A percentile compares a stretch with the other conserved stretches of the same genome.
Conservation (phyloP, 2,888 invertebrate species). For the Spodoptera picta region DNA sequence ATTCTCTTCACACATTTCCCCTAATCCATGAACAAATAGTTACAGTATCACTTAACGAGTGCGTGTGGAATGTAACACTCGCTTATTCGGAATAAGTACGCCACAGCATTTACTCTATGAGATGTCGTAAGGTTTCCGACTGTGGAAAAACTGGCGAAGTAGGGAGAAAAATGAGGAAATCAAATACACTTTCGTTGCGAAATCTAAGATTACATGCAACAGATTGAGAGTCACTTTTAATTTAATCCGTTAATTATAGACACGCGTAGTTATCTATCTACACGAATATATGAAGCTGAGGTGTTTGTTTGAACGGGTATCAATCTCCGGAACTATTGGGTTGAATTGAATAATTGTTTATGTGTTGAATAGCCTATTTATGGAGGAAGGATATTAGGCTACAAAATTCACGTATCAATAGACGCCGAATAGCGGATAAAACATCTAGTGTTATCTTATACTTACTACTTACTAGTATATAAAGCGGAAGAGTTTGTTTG, state of each 20-base stretch:
- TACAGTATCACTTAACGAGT: constrained; percentile 37
- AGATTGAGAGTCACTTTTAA: constrained; percentile 34
- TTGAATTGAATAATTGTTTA: too few species aligned
- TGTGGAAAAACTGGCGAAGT: constrained; percentile 53
- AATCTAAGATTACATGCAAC: constrained; percentile 19
- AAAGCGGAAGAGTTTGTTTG: too few species aligned
- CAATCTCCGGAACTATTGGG: too few species aligned
- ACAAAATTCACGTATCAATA: too few species aligned
- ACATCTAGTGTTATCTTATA: too few species aligned
- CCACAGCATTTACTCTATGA: constrained; percentile 33
- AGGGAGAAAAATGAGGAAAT: constrained; percentile 61
- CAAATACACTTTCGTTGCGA: constrained; percentile 61
- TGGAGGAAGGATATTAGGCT: too few species aligned
- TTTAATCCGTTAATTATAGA: constrained; percentile 30
- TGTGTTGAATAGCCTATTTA: too few species aligned
- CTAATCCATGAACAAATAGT: constrained; percentile 46
- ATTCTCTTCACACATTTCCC: constrained; percentile 46
- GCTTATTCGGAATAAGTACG: constrained; percentile 47
- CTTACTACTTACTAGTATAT: too few species aligned
- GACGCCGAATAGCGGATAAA: too few species aligned
- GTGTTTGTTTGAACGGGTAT: too few species aligned
- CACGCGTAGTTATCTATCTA: constrained; percentile 15
- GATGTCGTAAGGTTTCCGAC: constrained; percentile 60
- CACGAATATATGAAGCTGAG: too few species aligned
- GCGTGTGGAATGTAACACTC: constrained; percentile 47